These are phyloP conservation scores for Paralichthys olivaceus DNA, from an alignment of 2,113 vertebrate genomes.

Conservation along the genomic window DNA sequence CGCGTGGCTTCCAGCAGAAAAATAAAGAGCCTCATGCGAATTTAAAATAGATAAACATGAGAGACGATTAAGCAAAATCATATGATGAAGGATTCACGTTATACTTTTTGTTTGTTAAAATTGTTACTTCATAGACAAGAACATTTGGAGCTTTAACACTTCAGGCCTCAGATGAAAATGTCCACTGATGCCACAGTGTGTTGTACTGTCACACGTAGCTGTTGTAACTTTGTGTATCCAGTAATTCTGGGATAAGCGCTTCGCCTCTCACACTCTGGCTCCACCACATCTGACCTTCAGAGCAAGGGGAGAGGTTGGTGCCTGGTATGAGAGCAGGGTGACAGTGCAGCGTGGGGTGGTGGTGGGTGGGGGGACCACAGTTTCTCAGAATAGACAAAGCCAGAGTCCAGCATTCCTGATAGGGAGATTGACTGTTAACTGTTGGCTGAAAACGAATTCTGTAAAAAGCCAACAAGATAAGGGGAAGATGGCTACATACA, in stretches of 20 bases:
- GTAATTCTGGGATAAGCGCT: constrained; percentile 54
- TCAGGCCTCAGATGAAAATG: constrained; percentile 7
- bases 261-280: constrained; percentile 66
- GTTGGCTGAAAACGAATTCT: constrained; percentile 36
- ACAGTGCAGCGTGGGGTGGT: constrained; percentile 58
- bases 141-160: neutral
- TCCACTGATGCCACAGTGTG: neutral
- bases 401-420: constrained; percentile 79
- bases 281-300: constrained; percentile 82
- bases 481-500: neutral
- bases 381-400: constrained; percentile 85
- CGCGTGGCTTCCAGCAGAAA: constrained; percentile 16
- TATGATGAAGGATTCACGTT: neutral
- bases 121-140: neutral
- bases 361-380: constrained; percentile 58
- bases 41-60: constrained; percentile 10
- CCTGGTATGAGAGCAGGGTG: constrained; percentile 80
- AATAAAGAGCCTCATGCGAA: constrained; percentile 17
- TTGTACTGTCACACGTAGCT: neutral
- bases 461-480: constrained; percentile 42
- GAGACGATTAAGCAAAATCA: neutral
- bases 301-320: constrained; percentile 78
- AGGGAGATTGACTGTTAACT: constrained; percentile 64
- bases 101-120: neutral
- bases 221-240: constrained; percentile 40